Percentiles rank a stretch among this genome's conserved stretches.
Conservation (phyloP, 2,797 vertebrate genomes). For the Coilia nasus region DNA sequence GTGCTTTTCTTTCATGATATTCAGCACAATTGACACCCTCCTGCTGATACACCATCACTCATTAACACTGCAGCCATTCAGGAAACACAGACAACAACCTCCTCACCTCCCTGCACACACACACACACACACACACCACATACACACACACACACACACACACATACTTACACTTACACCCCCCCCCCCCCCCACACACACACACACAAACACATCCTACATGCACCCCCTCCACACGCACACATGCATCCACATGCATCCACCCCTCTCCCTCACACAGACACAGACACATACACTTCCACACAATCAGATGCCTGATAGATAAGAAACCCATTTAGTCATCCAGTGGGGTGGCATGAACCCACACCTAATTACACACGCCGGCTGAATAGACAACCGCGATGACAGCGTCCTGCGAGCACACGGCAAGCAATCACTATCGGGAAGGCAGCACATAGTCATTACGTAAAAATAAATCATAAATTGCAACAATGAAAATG, state of each 20-base stretch:
- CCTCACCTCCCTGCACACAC: not conserved
- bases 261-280: not conserved
- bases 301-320: constrained; percentile 19
- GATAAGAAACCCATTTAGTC: constrained; percentile 29
- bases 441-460: constrained; percentile 54
- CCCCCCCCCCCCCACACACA: not conserved
- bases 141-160: not conserved
- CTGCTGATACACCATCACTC: not conserved
- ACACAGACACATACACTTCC: not conserved
- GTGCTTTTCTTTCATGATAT: not conserved
- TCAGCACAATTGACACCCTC: constrained; percentile 5
- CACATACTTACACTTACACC: not conserved
- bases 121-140: too few relatives aligned
- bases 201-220: not conserved
- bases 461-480: constrained; percentile 56
- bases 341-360: constrained; percentile 3
- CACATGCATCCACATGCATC: not conserved
- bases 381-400: not conserved
- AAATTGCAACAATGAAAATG: constrained; percentile 33
- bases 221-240: not conserved
- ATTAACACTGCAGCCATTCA: not conserved
- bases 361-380: constrained; percentile 29
- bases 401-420: constrained; percentile 33
- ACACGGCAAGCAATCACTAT: constrained; percentile 46
- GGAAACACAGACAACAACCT: not conserved